Percentiles rank a stretch among this genome's conserved stretches.
Evolutionary conservation across 2,888 invertebrate species (phyloP).

Genomic region (Drosophila pegasa): DNA sequence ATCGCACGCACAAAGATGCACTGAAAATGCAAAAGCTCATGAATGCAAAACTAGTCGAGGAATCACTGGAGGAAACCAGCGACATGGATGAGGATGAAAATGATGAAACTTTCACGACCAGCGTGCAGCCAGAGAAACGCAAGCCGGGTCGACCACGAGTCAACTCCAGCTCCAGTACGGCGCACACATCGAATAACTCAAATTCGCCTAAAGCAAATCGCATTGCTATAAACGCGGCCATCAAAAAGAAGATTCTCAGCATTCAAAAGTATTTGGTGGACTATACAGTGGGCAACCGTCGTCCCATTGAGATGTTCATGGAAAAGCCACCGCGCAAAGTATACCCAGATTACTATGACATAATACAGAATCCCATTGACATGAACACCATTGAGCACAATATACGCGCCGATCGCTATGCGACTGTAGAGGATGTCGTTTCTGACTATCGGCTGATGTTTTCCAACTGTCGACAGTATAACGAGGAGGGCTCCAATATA

Average conservation of each 20-base stretch:
- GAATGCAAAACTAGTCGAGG: slow-evolving; percentile 89
- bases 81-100: slow-evolving; percentile 75
- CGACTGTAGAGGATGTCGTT: slow-evolving; percentile 93
- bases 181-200: slow-evolving; percentile 62
- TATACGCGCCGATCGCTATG: slow-evolving; percentile 94
- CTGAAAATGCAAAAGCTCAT: slow-evolving; percentile 93
- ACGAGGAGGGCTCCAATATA: slow-evolving; percentile 97
- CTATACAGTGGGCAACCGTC: slow-evolving; percentile 90
- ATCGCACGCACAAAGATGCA: slow-evolving; percentile 93
- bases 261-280: slow-evolving; percentile 92
- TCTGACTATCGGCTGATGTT: slow-evolving; percentile 97
- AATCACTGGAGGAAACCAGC: slow-evolving; percentile 82
- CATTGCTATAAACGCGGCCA: slow-evolving; percentile 79
- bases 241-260: slow-evolving; percentile 92
- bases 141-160: slow-evolving; percentile 82
- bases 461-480: slow-evolving; percentile 97
- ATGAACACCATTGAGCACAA: slow-evolving; percentile 96
- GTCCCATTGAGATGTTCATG: slow-evolving; percentile 96
- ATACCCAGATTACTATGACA: slow-evolving; percentile 97
- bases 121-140: slow-evolving; percentile 72
- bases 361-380: slow-evolving; percentile 97
- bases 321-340: slow-evolving; percentile 97
- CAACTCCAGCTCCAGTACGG: slow-evolving; percentile 61
- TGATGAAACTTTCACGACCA: slow-evolving; percentile 61
- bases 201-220: slow-evolving; percentile 82